Base-by-base conservation (phyloP, 2,888 invertebrate species). In the Sminthurinus aureus region DNA sequence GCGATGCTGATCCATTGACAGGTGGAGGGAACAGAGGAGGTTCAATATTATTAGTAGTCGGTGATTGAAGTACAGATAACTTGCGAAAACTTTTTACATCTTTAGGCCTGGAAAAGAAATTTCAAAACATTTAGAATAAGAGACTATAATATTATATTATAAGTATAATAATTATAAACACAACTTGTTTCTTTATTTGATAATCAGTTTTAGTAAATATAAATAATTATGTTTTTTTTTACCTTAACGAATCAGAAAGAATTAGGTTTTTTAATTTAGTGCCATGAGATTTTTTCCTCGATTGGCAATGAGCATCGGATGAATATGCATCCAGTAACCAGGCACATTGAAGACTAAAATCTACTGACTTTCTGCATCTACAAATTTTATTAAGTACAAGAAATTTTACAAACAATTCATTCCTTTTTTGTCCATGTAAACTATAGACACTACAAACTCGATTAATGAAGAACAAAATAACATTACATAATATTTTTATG, bases 301-400 rank as follows among this genome's bases (percentile, higher is more conserved):
- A 93, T 82, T 93, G 93, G 86, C 92, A 90, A 85, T 92, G 92
- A 83, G 93, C 92, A 90, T 95, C 96, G 67, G 95, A 94, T 87
- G 96, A 95, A 90, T 96, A 98, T 26, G 99, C 98, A 89, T 98
- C 97, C 90, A 99, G 92, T 82, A 99, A 92, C 99, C 99, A 99
- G 89, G 97, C 95, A 90, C 98, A 95, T 91, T 97, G 95, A 88
- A 99, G 92, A 74, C 98, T 97, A 91, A 99, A 99, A 92, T 98
- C 98, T 85, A 96, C 96, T 88, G 97, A 97, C 90, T 95, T 94
- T 89, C 98, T 94, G 93, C 98, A 98, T 90, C 95, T 95, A 90
- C n/a, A 90, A 1, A 51, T 26, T 6, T 73, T 73, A 58, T 38
- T 38, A 18, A 75, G 90, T 20, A 76, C 13, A 82, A 77, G 58